Evolutionary conservation across 2,888 invertebrate genomes (phyloP), one percentile per base, ranked within the genome.

Genomic region (Oscheius myriophilus): DNA sequence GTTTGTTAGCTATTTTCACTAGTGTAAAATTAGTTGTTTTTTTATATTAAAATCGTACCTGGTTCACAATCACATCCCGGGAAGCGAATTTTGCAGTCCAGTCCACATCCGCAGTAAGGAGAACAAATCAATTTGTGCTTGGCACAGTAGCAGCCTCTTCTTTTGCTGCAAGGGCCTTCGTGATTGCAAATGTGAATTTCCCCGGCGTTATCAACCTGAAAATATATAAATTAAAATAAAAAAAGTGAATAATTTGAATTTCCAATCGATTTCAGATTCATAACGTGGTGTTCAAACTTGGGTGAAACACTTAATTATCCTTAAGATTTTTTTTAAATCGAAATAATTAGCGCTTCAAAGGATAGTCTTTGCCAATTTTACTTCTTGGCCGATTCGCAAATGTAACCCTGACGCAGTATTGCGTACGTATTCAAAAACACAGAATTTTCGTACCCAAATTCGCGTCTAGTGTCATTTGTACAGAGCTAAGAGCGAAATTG

Each of bases 21-120:
- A n/a, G n/a, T n/a, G n/a, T n/a, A n/a, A n/a, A n/a, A n/a, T n/a
- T n/a, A n/a, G n/a, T n/a, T n/a, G n/a, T n/a, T n/a, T n/a, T n/a
- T n/a, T n/a, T n/a, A n/a, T n/a, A n/a, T n/a, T n/a, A 26, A 57
- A 18, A 6, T 4, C 42, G 25, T 18, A 87, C 94, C 94, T 42
- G 96, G 96, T 88, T 95, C 95, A 89, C 98, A 99, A 12, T 96
- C 92, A 86, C 97, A 98, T 0, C 97, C 97, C 0, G 96, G 96
- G 88, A 97, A 97, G 0, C 96, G 91, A 89, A 96, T 95, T 91
- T 91, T 87, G 91, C 96, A 96, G 86, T 95, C 94, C 74, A 92
- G 92, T 87, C 93, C 93, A 89, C 98, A 98, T 86, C 94, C 93
- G 87, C 98, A 98, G 89, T 94, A 97, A 87, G 98, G 98, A 88